phyloP scores from a whole-genome alignment of 2,888 invertebrate genomes.

The Drosophila aldrichi region DNA sequence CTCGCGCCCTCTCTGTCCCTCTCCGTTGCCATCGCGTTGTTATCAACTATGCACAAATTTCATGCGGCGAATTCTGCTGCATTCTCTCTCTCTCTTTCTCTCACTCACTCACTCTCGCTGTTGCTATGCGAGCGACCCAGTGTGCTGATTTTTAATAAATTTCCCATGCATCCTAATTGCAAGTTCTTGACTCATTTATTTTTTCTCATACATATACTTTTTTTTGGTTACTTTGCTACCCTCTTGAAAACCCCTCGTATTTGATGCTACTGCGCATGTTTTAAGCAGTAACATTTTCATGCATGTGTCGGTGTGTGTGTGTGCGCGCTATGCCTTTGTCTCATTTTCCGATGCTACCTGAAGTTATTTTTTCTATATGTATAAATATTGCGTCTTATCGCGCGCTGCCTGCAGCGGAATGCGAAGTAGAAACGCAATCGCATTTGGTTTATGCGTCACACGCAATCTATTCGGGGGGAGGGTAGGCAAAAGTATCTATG shows the following conservation, averaged over 20 bases:
- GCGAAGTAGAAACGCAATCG: slow-evolving; percentile 46
- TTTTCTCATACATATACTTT: not conserved
- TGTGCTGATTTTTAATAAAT: slow-evolving; percentile 20
- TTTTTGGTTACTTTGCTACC: slow-evolving; percentile 1
- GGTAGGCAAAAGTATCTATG: slow-evolving; percentile 2
- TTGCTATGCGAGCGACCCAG: slow-evolving; percentile 28
- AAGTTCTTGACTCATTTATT: slow-evolving; percentile 21
- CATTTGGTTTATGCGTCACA: slow-evolving; percentile 27
- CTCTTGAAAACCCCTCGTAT: slow-evolving; percentile 13
- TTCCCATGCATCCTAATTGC: slow-evolving; percentile 17
- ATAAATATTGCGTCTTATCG: slow-evolving; percentile 61
- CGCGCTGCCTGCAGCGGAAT: slow-evolving; percentile 23
- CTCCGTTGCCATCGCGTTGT: slow-evolving; percentile 11
- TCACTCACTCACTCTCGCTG: not conserved
- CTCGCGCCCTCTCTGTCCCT: not conserved
- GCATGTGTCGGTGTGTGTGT: not conserved
- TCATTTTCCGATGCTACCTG: slow-evolving; percentile 53
- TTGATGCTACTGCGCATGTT: slow-evolving; percentile 57
- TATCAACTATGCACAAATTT: slow-evolving; percentile 45
- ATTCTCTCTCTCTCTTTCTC: not conserved
- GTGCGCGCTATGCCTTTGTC: slow-evolving; percentile 49
- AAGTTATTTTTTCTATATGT: slow-evolving; percentile 62
- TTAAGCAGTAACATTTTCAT: slow-evolving; percentile 30
- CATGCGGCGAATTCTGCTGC: not conserved
- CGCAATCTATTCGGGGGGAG: slow-evolving; percentile 1